Evolutionary conservation across 2,113 vertebrate genomes (phyloP), one percentile per base, ranked within the genome.

Genomic region (Dendrocopos noguchii): DNA sequence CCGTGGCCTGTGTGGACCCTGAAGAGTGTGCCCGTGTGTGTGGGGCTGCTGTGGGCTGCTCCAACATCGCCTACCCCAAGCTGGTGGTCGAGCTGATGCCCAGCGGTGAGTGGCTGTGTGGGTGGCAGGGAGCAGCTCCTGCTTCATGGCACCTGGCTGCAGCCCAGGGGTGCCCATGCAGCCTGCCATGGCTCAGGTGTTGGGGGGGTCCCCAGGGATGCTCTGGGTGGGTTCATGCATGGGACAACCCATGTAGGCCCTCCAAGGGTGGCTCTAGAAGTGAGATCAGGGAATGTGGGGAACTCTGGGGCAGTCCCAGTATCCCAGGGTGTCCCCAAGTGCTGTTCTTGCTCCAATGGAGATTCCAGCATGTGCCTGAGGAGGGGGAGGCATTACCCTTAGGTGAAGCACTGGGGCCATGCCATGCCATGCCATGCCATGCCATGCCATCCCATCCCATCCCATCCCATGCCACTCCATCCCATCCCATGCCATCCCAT

Each of bases 31-130:
- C 97, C 27, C 96, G 95, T 10, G 98, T 98, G 90, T 99, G 99
- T 1, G 97, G 97, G 28, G 95, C 98, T 0, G 94, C 99, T 28
- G 98, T 99, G 44, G 99, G 99, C 85, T 99, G 99, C 94, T 99
- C 99, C 97, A 99, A 98, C 97, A 98, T 99, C 1, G 98, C 99
- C 68, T 99, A 98, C 87, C 99, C 99, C 83, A 99, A 98, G 93
- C 97, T 99, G 94, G 98, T 99, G 95, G 97, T 99, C 15, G 98
- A 99, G 67, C 98, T 99, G 68, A 98, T 99, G 99, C 99, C 98
- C 42, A 97, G 97, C 0, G 98, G 99, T 50, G 22, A 50, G 47
- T 22, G 47, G 47, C 10, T 22, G 47, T 98, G 98, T 80, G 75
- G 7, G 71, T 12, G 53, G 20, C 29, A 42, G 55, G 33, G 7